phyloP scores from a whole-genome alignment of 2,797 vertebrate genomes.

The Takifugu rubripes region DNA sequence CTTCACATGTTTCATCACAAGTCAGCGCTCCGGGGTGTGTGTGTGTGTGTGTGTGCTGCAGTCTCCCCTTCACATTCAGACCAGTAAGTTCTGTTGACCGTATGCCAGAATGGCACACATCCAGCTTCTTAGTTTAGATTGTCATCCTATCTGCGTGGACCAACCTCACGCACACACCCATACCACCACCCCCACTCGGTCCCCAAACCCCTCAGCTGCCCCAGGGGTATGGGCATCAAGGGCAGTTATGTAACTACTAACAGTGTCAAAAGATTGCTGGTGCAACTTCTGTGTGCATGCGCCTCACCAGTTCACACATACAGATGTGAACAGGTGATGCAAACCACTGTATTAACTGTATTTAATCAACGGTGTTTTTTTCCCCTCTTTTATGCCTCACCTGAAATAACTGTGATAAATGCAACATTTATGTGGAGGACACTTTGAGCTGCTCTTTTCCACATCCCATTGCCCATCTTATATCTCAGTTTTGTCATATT shows the following conservation, averaged over 20 bases:
- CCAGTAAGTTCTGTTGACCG: conserved; percentile 25
- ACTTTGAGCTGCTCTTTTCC: too few species aligned
- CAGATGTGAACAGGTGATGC: too few species aligned
- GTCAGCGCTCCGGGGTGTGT: conserved; percentile 22
- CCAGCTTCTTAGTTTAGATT: conserved; percentile 66
- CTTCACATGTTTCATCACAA: too few species aligned
- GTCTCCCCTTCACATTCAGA: conserved; percentile 35
- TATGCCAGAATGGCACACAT: conserved; percentile 28
- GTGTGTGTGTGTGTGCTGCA: conserved; percentile 31
- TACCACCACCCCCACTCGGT: background rate
- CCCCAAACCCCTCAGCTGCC: conserved; percentile 51
- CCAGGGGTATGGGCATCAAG: conserved; percentile 37
- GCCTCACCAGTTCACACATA: too few species aligned
- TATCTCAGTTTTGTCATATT: too few species aligned
- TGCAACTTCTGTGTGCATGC: background rate
- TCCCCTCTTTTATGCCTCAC: too few species aligned
- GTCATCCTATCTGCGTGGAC: conserved; percentile 48
- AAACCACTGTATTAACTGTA: too few species aligned
- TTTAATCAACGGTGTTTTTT: too few species aligned
- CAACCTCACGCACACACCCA: conserved; percentile 7
- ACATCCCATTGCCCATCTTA: too few species aligned
- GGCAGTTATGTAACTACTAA: conserved; percentile 66
- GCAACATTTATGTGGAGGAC: too few species aligned
- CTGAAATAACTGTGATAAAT: too few species aligned
- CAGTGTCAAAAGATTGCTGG: background rate